A percentile compares a stretch with the other conserved stretches of the same genome.
phyloP scores from a whole-genome alignment of 2,888 invertebrate species.

The Seira ritae region DNA sequence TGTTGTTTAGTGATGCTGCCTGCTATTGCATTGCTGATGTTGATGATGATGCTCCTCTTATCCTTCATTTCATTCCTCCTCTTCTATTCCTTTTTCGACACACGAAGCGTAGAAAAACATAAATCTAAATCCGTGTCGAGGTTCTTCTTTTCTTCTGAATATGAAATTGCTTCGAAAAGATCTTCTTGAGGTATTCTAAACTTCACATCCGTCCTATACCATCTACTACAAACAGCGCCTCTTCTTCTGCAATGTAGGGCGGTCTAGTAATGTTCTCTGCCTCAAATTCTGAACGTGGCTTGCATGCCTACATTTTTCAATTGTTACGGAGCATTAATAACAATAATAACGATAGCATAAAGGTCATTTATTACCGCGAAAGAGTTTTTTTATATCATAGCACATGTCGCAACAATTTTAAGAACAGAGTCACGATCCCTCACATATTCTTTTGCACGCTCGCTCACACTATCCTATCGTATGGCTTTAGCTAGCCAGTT shows the following conservation, averaged over 20 bases:
- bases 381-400: not conserved
- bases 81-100: slow-evolving; percentile 44
- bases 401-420: slow-evolving; percentile 9
- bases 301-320: slow-evolving; percentile 27
- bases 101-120: slow-evolving; percentile 26
- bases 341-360: slow-evolving; percentile 23
- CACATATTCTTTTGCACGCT: too few relatives aligned
- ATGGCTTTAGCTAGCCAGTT: too few relatives aligned
- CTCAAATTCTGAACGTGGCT: slow-evolving; percentile 9
- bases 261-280: not conserved
- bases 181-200: too few relatives aligned
- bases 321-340: slow-evolving; percentile 11
- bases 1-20: too few relatives aligned
- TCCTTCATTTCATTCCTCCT: slow-evolving; percentile 19
- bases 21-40: too few relatives aligned
- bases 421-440: not conserved
- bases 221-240: slow-evolving; percentile 22
- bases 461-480: too few relatives aligned
- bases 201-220: slow-evolving; percentile 1
- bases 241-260: slow-evolving; percentile 41
- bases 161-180: not conserved
- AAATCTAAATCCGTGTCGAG: slow-evolving; percentile 11
- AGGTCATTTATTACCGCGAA: slow-evolving; percentile 24
- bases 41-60: slow-evolving; percentile 24
- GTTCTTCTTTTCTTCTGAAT: slow-evolving; percentile 7